Evolutionary conservation across 2,797 vertebrate genomes (phyloP), one percentile per base, ranked within the genome.

Genomic region (Cyprinella venusta): DNA sequence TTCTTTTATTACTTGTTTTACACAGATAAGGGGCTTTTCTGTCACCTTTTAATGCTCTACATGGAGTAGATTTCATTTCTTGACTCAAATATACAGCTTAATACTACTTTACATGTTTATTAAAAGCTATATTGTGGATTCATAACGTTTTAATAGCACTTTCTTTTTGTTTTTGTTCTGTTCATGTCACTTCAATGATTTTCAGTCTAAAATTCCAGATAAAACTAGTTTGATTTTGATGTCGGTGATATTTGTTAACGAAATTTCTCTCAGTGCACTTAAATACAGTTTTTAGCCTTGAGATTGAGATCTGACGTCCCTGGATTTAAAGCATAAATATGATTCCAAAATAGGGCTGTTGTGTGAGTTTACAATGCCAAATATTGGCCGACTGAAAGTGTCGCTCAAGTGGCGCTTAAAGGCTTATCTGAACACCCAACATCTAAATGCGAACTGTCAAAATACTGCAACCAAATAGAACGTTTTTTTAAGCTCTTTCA

Each of bases 131-230:
- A n/a, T 26, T 75, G 38, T 54, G 8, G 26, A 24, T 89, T 87
- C 80, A 92, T 90, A 91, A 92, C 91, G 91, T 92, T 87, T 92
- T 92, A 24, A 67, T 92, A 91, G 91, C 93, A 89, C 92, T 90
- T 91, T 87, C 88, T 87, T 36, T 80, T 85, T 78, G 16, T 54
- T 54, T n/a, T n/a, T 9, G 8, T 56, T 90, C 90, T 93, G 91
- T 92, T 88, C 90, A 85, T 92, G 90, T 92, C 90, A 88, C 79
- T 82, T 89, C 72, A 90, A 63, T 81, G 88, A 89, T 33, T 80
- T 56, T 59, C 3, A 24, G 48, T 56, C 8, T 52, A 3, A 19
- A 42, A 77, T 38, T 77, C 12, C 18, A 19, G 40, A 76, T 15
- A 59, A 76, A 76, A 10, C 68, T 61, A 36, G 4, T 52, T 52